Conservation (phyloP, 2,888 invertebrate species). For the Brenthis daphne region DNA sequence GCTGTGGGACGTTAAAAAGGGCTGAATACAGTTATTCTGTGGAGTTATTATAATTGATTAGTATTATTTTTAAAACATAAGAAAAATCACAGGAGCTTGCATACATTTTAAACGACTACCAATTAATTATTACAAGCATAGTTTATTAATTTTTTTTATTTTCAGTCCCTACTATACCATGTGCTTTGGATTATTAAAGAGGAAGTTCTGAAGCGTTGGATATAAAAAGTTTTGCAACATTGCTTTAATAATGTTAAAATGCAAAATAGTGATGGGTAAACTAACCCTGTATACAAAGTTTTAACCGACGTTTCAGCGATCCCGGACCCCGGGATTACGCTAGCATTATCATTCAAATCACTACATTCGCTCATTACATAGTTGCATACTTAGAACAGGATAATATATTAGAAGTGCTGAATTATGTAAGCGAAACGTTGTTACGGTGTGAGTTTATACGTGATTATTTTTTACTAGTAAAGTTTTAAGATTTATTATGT, state of each 20-base stretch:
- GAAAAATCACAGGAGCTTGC: no score
- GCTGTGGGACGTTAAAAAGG: no score
- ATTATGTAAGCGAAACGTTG: not conserved
- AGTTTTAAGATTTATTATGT: not conserved
- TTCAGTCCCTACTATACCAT: no score
- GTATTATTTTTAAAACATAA: no score
- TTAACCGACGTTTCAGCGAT: slow-evolving; percentile 8
- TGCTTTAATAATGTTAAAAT: slow-evolving; percentile 8
- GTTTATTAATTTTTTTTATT: no score
- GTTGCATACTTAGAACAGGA: slow-evolving; percentile 17
- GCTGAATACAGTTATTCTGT: no score
- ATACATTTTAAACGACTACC: no score
- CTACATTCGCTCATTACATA: slow-evolving; percentile 7
- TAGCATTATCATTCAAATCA: slow-evolving; percentile 30
- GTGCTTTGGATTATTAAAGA: no score
- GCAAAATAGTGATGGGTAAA: slow-evolving; percentile 17
- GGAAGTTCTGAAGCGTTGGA: no score
- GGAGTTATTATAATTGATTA: no score
- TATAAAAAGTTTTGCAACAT: no score
- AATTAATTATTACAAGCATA: no score
- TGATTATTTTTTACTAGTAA: not conserved
- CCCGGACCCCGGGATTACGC: slow-evolving; percentile 30
- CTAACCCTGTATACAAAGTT: slow-evolving; percentile 19
- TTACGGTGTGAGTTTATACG: not conserved
- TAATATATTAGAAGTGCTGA: slow-evolving; percentile 8